These are phyloP conservation scores for Corbicula japonica DNA, from an alignment of 2,888 invertebrate species.

Conservation along the genomic window DNA sequence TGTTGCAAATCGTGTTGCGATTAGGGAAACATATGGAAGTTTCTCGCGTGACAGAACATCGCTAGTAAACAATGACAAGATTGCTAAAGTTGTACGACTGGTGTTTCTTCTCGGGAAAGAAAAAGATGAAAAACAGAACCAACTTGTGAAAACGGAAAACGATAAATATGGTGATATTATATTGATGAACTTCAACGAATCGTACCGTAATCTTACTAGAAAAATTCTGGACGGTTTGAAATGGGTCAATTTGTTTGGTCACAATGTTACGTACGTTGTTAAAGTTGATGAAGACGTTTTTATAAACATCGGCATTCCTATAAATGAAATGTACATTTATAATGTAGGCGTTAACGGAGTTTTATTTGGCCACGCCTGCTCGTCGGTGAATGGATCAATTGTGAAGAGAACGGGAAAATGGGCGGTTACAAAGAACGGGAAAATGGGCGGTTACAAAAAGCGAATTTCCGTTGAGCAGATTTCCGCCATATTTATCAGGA, in stretches of 20 bases:
- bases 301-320: slow-evolving; percentile 42
- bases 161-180: slow-evolving; percentile 44
- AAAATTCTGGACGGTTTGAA: slow-evolving; percentile 58
- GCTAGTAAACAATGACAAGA: not conserved
- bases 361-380: slow-evolving; percentile 57
- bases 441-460: slow-evolving; percentile 61
- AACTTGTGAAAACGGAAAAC: slow-evolving; percentile 25
- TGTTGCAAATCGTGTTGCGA: slow-evolving; percentile 52
- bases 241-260: slow-evolving; percentile 51
- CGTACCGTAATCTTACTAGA: slow-evolving; percentile 54
- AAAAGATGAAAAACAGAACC: not conserved
- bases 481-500: slow-evolving; percentile 69
- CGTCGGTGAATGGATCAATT: slow-evolving; percentile 34
- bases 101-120: slow-evolving; percentile 13
- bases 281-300: slow-evolving; percentile 64
- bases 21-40: slow-evolving; percentile 67
- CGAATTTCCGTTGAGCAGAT: slow-evolving; percentile 60
- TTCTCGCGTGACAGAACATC: slow-evolving; percentile 19
- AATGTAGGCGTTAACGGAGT: slow-evolving; percentile 34
- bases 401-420: slow-evolving; percentile 62
- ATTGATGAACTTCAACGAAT: slow-evolving; percentile 53
- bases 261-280: slow-evolving; percentile 49
- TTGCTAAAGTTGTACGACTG: not conserved
- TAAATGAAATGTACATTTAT: slow-evolving; percentile 23
- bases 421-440: slow-evolving; percentile 62